Evolutionary conservation across 2,797 vertebrate species (phyloP), one percentile per base, ranked within the genome.

Genomic region (Distichodus sexfasciatus): DNA sequence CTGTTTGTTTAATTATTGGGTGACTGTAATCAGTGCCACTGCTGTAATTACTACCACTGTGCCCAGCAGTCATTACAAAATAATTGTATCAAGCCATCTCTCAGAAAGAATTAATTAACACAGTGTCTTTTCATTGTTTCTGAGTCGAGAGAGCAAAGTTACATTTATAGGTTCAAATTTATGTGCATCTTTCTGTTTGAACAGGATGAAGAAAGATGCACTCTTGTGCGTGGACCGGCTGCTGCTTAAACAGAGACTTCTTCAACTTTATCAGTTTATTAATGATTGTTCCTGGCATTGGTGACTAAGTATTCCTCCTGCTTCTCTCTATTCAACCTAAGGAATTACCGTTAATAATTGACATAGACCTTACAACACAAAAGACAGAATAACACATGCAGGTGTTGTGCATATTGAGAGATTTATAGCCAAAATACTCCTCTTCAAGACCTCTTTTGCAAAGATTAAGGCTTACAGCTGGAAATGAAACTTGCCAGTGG

Each of bases 1-100:
- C 81, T 86, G 86, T 90, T 90, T 89, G 89, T 87, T 89, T 91
- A 93, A 91, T 91, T 90, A 91, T 87, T 89, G 88, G 85, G 79
- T 83, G 83, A 87, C 90, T 89, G 88, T 87, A 92, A 91, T 92
- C 87, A 91, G 85, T 65, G 24, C 71, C 84, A 80, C 85, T 83
- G 85, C 81, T 81, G 83, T 90, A 87, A 87, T 88, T 87, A 90
- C 87, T 86, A 83, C 81, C 82, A 81, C 86, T 85, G n/a, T n/a
- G 90, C 81, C 88, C 84, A 73, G 71, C 80, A 83, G 85, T 85
- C 83, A 84, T 89, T 85, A 85, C 76, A 81, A 87, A 86, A 85
- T 86, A 72, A 83, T 88, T 86, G 69, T 73, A 85, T 84, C 80
- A 74, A 83, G 74, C 71, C 48, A 75, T 84, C 76, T 44, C 38